These are phyloP conservation scores for Oppia nitens DNA, from an alignment of 1,140 invertebrate species.

Conservation along the genomic window DNA sequence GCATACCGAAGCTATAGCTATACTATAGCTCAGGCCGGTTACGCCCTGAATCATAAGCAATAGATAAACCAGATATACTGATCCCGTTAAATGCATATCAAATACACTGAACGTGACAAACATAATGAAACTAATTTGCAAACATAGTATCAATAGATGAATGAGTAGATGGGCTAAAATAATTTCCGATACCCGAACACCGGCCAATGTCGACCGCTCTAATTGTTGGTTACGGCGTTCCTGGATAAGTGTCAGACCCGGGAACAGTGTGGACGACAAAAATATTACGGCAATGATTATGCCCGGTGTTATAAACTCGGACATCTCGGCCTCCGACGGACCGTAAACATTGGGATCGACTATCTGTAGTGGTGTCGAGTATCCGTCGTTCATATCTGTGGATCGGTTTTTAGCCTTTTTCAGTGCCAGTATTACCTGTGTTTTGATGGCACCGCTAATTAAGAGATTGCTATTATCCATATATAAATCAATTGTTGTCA, in stretches of 20 bases:
- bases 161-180: constrained; percentile 76
- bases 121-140: constrained; percentile 68
- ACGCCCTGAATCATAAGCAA: constrained; percentile 57
- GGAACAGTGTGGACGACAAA: neutral
- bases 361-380: neutral
- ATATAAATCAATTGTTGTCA: constrained; percentile 6
- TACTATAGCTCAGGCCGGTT: constrained; percentile 82
- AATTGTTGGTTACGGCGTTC: constrained; percentile 72
- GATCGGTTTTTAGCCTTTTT: constrained; percentile 1
- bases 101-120: constrained; percentile 65
- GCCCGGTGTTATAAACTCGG: constrained; percentile 3
- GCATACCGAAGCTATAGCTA: constrained; percentile 66
- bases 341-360: constrained; percentile 5
- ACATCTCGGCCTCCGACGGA: neutral
- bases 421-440: neutral
- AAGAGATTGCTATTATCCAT: constrained; percentile 8
- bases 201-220: constrained; percentile 71
- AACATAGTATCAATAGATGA: constrained; percentile 80
- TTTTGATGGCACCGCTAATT: constrained; percentile 4
- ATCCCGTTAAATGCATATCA: constrained; percentile 55
- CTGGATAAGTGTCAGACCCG: neutral
- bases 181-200: constrained; percentile 70
- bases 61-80: constrained; percentile 48
- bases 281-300: neutral
- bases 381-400: neutral